Evolutionary conservation across 2,888 invertebrate genomes (phyloP).

Genomic region (Dynastes maya): DNA sequence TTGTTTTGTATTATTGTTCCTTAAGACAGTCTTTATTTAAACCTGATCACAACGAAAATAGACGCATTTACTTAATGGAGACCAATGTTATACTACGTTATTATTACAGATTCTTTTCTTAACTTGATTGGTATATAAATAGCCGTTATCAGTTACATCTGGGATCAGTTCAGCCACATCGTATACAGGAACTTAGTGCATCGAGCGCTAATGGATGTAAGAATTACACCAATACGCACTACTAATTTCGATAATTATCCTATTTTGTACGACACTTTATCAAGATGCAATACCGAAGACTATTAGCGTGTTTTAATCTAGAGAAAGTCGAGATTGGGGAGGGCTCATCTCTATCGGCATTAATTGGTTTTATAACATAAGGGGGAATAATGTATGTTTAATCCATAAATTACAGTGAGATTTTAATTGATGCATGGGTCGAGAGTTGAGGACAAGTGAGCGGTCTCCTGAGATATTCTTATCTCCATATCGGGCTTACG

Average conservation of each 20-base stretch:
- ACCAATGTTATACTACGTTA: too few relatives aligned
- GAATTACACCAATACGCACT: slow-evolving; percentile 3
- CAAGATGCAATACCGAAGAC: slow-evolving; percentile 9
- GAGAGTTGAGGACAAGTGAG: slow-evolving; percentile 53
- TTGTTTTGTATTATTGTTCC: too few relatives aligned
- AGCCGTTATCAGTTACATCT: too few relatives aligned
- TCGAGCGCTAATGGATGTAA: background rate
- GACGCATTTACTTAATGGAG: too few relatives aligned
- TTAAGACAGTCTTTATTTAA: too few relatives aligned
- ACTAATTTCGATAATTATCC: slow-evolving; percentile 30
- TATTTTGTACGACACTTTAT: slow-evolving; percentile 20
- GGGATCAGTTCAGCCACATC: too few relatives aligned
- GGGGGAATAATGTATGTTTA: slow-evolving; percentile 42
- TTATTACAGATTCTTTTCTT: too few relatives aligned
- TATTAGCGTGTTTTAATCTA: slow-evolving; percentile 31
- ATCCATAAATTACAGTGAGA: slow-evolving; percentile 53
- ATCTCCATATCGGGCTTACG: slow-evolving; percentile 55
- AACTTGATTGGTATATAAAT: too few relatives aligned
- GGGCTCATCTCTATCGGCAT: slow-evolving; percentile 20
- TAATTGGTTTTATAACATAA: slow-evolving; percentile 42
- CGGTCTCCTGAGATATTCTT: slow-evolving; percentile 54
- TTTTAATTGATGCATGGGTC: slow-evolving; percentile 53
- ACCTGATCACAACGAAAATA: too few relatives aligned
- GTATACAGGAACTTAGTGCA: background rate
- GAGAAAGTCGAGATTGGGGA: slow-evolving; percentile 34